A percentile compares a stretch with the other conserved stretches of the same genome.
Evolutionary conservation across 2,888 invertebrate genomes (phyloP).

Genomic region (Diarsia dahlii): DNA sequence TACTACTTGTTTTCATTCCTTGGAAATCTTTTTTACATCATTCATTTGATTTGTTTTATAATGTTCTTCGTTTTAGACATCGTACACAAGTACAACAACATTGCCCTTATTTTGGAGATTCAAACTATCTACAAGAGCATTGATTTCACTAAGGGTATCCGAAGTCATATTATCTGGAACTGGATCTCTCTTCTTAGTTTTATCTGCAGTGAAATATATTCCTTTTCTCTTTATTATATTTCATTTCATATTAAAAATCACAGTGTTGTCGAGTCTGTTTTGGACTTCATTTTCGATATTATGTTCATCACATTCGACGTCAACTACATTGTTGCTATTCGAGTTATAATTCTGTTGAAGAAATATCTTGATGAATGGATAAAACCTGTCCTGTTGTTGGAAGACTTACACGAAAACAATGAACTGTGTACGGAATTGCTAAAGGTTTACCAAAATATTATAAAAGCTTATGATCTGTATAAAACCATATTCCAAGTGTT

Average conservation of each 20-base stretch:
- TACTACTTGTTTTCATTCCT: background rate
- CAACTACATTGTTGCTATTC: constrained; percentile 17
- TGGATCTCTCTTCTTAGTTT: background rate
- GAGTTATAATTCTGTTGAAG: constrained; percentile 28
- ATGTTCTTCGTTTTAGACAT: background rate
- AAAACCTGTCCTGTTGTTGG: background rate
- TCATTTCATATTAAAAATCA: too few species aligned
- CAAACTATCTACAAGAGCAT: constrained; percentile 7
- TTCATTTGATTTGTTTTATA: background rate
- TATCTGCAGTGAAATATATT: background rate
- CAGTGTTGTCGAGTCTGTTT: too few species aligned
- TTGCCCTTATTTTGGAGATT: constrained; percentile 19
- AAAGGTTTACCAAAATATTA: constrained; percentile 17
- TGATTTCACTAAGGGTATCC: background rate
- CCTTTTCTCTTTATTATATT: too few species aligned
- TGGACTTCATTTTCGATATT: too few species aligned
- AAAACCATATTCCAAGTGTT: too few species aligned
- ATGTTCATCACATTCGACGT: constrained; percentile 10
- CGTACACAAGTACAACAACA: background rate
- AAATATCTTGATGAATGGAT: constrained; percentile 26
- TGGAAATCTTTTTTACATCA: background rate
- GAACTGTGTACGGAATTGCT: too few species aligned
- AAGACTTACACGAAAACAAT: too few species aligned
- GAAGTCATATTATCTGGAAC: constrained; percentile 10
- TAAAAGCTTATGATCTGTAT: constrained; percentile 22